Evolutionary conservation across 2,797 vertebrate species (phyloP).

Genomic region (Alcedo atthis): DNA sequence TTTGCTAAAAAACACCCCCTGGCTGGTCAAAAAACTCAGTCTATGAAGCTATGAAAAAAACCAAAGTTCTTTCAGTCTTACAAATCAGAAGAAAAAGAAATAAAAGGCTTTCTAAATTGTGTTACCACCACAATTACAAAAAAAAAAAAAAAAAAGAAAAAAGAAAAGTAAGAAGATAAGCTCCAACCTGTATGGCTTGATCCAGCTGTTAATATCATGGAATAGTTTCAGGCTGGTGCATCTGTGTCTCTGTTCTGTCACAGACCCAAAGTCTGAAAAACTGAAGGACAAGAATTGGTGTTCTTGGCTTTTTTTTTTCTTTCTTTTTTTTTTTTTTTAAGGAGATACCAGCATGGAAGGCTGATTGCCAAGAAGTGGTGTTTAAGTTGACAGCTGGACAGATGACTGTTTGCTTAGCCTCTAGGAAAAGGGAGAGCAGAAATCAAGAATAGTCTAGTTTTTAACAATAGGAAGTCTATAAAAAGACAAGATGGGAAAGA

Average conservation of each 20-base stretch:
- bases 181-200: background rate
- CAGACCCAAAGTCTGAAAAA: background rate
- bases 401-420: slow-evolving; percentile 7
- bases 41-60: background rate
- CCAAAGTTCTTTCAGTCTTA: background rate
- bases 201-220: background rate
- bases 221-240: background rate
- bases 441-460: background rate
- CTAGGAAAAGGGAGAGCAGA: background rate
- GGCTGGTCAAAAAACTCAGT: background rate
- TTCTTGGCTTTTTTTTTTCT: background rate
- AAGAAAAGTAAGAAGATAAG: background rate
- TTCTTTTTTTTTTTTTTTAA: too few species aligned
- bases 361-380: slow-evolving; percentile 34
- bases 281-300: background rate
- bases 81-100: too few species aligned
- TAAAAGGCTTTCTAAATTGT: too few species aligned
- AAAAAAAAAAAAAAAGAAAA: background rate
- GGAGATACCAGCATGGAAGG: background rate
- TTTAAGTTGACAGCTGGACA: background rate
- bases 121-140: background rate
- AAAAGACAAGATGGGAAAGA: background rate
- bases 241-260: background rate
- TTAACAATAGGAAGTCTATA: background rate
- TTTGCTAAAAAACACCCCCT: background rate